Evolutionary conservation across 2,113 vertebrate genomes (phyloP).

Genomic region (Condylura cristata): DNA sequence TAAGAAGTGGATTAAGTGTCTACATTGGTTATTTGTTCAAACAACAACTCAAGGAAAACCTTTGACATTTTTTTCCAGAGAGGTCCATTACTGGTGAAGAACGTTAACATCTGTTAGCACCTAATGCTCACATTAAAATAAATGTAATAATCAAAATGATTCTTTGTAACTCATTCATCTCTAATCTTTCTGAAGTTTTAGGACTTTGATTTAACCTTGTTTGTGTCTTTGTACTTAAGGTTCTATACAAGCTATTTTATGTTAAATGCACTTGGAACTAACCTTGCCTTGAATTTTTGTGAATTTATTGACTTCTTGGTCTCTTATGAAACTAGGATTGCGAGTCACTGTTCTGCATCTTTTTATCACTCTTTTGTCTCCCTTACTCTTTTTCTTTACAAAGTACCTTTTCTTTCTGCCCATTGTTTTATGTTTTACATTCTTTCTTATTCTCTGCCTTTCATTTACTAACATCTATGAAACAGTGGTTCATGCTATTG

Average conservation of each 20-base stretch:
- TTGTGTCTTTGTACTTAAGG: conserved; percentile 1
- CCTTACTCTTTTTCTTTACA: background rate
- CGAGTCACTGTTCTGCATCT: background rate
- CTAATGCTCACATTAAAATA: background rate
- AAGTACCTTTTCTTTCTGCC: background rate
- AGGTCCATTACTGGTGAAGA: background rate
- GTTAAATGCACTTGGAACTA: background rate
- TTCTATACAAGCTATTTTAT: conserved; percentile 2
- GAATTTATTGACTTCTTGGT: background rate
- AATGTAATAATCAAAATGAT: background rate
- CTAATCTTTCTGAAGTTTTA: background rate
- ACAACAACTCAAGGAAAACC: background rate
- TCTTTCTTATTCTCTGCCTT: background rate
- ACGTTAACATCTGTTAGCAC: background rate
- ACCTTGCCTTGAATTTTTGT: background rate
- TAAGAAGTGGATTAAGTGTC: background rate
- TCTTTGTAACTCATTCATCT: background rate
- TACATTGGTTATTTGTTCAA: background rate
- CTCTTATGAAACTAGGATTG: background rate
- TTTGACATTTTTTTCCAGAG: background rate
- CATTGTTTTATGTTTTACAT: background rate
- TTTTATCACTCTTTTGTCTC: background rate
- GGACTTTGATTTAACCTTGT: background rate
- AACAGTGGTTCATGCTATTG: background rate
- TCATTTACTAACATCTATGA: background rate